Base-by-base conservation (phyloP, 92 coral and sea anemone species). In the Nematostella vectensis region DNA sequence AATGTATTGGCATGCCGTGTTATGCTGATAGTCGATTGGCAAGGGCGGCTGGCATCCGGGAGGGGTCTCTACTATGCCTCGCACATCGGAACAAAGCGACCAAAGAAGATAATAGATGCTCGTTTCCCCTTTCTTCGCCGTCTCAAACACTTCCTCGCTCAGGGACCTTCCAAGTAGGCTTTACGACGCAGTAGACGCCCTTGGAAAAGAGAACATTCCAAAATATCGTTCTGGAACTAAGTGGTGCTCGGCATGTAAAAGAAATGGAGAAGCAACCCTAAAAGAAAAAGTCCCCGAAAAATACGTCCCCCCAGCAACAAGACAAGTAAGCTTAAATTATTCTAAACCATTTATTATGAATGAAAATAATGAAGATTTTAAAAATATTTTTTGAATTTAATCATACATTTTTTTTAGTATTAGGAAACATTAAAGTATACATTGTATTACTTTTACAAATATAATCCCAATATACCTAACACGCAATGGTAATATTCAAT, bases 31-130 rank as follows among this genome's bases (percentile, higher is more conserved):
- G 21, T 9, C 4, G 18, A 19, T 22, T 45, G 4, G 9, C 51
- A 11, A 8, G 51, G 21, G 51, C 51, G 9, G 51, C 17, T 9
- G 18, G 18, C 18, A 45, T 45, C 9, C 51, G 17, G 21, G 65
- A 22, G 10, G 59, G 66, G 1, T 24, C 59, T 1, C 26, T 28
- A 48, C 29, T 69, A 33, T 59, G 67, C 18, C 47, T 31, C 20
- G 27, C 26, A 15, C 61, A 59, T 37, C 29, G 75, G 45, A 59
- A 59, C 45, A 49, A 58, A 50, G 55, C 27, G 27, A 53, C 22
- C 24, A 58, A 63, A 28, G 30, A 31, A 44, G 57, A 69, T 38
- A 50, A 49, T 36, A 26, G 67, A 27, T 58, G 67, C 57, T 69
- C 61, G 42, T 62, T 58, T 28, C 61, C 75, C 11, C 8, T 15